Evolutionary conservation across 2,797 vertebrate species (phyloP), one percentile per base, ranked within the genome.

Genomic region (Cryptoprocta ferox): DNA sequence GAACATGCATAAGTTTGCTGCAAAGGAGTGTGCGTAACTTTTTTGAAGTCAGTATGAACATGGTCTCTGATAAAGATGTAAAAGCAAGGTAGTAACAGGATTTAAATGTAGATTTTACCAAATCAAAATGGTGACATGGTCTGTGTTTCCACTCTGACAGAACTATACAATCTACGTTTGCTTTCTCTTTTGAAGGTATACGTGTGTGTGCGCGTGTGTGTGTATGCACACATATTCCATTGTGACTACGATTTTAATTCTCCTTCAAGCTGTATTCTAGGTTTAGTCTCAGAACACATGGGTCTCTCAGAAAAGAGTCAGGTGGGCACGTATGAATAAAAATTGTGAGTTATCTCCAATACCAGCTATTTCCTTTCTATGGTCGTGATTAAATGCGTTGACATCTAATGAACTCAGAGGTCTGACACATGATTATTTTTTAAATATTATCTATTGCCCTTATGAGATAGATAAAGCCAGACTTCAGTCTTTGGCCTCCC

Each of bases 221-320:
- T 10, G 1, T 1, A n/a, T n/a, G n/a, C n/a, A 19, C 28, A 48
- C 19, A 53, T 0, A 65, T 8, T 42, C 21, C 79, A n/a, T n/a
- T 42, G 2, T 68, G 37, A 45, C 19, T 91, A 78, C 19, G 39
- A 53, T 6, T 35, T 37, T 96, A 24, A 35, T 35, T 61, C 88
- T 85, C 19, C 65, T 96, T n/a, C 24, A 90, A 93, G 48, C 28
- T 78, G 24, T 35, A 70, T 63, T 94, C 48, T 92, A 68, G 80
- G 81, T 32, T 63, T 84, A 87, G 30, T 48, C 45, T 89, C 35
- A 35, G 71, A 73, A 96, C 11, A 81, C 30, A 53, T 1, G 2
- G 13, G 48, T 81, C 32, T 84, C 68, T 81, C 42, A 21, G 18
- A 92, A 53, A 13, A n/a, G 10, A 26, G 35, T 80, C 63, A 93